Evolutionary conservation across 2,113 vertebrate genomes (phyloP), one percentile per base, ranked within the genome.

Genomic region (Salvelinus namaycush): DNA sequence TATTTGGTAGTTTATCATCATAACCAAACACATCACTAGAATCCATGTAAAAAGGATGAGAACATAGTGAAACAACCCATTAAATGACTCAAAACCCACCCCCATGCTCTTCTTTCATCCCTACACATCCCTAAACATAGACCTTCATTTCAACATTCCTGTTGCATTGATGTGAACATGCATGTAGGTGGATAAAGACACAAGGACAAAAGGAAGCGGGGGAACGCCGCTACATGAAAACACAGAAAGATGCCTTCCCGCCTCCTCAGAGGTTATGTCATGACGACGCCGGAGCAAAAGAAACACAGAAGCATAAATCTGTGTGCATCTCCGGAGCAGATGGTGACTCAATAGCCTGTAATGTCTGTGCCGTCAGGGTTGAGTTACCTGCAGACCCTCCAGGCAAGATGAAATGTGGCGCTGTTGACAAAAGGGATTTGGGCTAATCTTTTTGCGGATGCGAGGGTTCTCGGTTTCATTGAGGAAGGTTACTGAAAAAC

Each of bases 391-490:
- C 20, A 70, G 76, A 74, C 54, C 57, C 74, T 39, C 76, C 64
- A 82, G 74, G 78, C 75, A 7, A 22, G 62, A 74, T 57, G 11
- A 11, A 72, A 78, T 49, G 72, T 74, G 24, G 14, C 22, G 68
- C 54, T 73, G 71, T 62, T 79, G 73, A 77, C 68, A 79, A 84
- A 75, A 82, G 71, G 67, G 81, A 70, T 75, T 84, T 74, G 31
- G 74, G 83, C 80, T 48, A 83, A 48, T 59, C 54, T 62, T 73
- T 14, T 68, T 54, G 51, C 39, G 49, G 64, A 73, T 49, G 62
- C 3, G 20, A 79, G 59, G n/a, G 64, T 66, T 75, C 70, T 68
- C 16, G 3, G 31, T 31, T 51, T 57, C n/a, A 54, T 78, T 18
- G 27, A 64, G 73, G 69, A 54, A 76, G 62, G 65, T 66, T 65